These are phyloP conservation scores for Salpingus planirostris DNA, from an alignment of 2,888 invertebrate genomes.

Conservation along the genomic window DNA sequence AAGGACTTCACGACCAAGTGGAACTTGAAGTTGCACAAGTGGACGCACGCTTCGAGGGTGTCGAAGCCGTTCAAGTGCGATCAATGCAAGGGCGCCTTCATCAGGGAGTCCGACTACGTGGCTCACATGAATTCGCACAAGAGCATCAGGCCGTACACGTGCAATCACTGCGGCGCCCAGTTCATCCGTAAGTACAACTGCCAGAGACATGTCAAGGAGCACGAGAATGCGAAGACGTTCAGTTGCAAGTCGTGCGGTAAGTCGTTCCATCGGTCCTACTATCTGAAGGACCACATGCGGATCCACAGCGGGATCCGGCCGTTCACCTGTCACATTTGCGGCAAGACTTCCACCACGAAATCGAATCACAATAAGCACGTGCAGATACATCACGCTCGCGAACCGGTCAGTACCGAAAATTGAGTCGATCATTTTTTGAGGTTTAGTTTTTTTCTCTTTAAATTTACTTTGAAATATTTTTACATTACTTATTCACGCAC, in stretches of 20 bases:
- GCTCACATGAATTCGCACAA: constrained; percentile 83
- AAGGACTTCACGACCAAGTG: constrained; percentile 83
- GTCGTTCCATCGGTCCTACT: constrained; percentile 78
- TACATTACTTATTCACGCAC: no score
- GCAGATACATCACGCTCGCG: constrained; percentile 81
- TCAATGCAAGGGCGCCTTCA: constrained; percentile 76
- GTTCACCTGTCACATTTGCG: constrained; percentile 79
- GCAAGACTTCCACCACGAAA: constrained; percentile 81
- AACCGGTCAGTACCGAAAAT: constrained; percentile 77
- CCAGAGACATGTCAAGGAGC: constrained; percentile 75
- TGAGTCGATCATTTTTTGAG: no score
- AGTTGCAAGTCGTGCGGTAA: constrained; percentile 73
- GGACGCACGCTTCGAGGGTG: constrained; percentile 78
- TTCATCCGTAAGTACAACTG: constrained; percentile 86
- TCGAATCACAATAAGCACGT: constrained; percentile 87
- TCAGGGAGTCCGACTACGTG: constrained; percentile 68
- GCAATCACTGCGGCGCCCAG: constrained; percentile 83
- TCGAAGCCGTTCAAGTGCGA: constrained; percentile 79
- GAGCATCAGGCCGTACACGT: constrained; percentile 75
- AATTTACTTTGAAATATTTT: no score
- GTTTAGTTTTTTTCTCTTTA: no score
- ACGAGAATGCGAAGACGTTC: constrained; percentile 68
- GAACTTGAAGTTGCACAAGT: constrained; percentile 81
- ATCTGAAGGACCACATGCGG: constrained; percentile 78
- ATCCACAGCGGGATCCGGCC: constrained; percentile 76